These are phyloP conservation scores for Acanthosoma haemorrhoidale DNA, from an alignment of 2,888 invertebrate species.

Conservation along the genomic window DNA sequence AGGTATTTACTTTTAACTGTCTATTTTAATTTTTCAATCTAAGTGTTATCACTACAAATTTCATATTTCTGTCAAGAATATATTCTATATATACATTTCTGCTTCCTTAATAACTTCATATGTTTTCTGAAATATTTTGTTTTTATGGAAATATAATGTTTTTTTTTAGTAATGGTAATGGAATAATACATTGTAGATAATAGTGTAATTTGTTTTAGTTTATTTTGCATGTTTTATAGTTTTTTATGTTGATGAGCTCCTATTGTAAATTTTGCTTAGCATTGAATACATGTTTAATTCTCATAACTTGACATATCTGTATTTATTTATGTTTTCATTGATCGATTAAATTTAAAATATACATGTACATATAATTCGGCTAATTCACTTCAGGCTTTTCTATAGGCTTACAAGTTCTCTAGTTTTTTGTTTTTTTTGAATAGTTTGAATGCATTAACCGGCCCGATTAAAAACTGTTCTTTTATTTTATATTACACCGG, in stretches of 20 bases:
- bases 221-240: neutral
- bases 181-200: neutral
- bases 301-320: no score
- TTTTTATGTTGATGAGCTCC: neutral
- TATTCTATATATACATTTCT: neutral
- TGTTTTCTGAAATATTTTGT: neutral
- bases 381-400: no score
- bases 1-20: constrained; percentile 26
- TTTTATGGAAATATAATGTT: no score
- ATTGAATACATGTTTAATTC: no score
- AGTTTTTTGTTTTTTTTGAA: no score
- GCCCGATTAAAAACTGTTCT: no score
- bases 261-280: neutral
- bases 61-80: neutral
- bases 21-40: neutral
- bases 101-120: neutral
- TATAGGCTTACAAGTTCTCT: no score
- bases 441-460: no score
- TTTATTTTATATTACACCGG: no score
- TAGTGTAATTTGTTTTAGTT: neutral
- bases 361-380: no score
- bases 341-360: no score
- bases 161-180: neutral
- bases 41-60: neutral
- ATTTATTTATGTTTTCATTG: no score